phyloP scores from a whole-genome alignment of 2,113 vertebrate species.

The Oncorhynchus mykiss region DNA sequence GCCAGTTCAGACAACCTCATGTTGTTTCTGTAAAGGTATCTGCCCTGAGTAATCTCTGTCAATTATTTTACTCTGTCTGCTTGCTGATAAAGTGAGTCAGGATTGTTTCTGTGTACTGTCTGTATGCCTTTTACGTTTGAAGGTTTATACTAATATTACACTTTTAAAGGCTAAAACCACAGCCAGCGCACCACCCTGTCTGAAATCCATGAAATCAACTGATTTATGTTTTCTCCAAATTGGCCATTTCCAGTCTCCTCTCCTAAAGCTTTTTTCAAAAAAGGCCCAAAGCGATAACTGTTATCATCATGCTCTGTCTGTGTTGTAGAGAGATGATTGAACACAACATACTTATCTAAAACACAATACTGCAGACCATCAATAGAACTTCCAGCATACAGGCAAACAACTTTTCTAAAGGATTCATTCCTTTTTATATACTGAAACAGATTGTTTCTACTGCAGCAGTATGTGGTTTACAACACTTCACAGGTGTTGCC shows the following conservation, averaged over 20 bases:
- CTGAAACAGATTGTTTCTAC: not conserved
- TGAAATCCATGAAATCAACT: not conserved
- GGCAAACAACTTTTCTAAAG: not conserved
- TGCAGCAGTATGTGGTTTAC: no score
- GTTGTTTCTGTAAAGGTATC: constrained; percentile 2
- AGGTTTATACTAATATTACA: no score
- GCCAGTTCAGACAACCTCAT: constrained; percentile 15
- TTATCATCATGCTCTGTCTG: not conserved
- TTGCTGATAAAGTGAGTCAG: no score
- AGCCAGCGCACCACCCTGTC: not conserved
- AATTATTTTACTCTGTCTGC: not conserved
- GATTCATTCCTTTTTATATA: not conserved
- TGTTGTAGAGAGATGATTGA: not conserved
- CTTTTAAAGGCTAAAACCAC: not conserved
- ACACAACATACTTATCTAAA: not conserved
- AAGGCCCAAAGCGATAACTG: not conserved
- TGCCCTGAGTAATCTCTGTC: not conserved
- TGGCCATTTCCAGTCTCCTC: not conserved
- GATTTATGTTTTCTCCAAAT: not conserved
- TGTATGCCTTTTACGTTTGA: not conserved
- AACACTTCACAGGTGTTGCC: no score
- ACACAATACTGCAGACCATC: not conserved
- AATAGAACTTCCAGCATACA: not conserved
- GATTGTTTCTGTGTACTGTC: not conserved
- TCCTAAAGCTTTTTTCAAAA: constrained; percentile 6